phyloP scores from a whole-genome alignment of 2,113 vertebrate species.

The Oreamnos americanus region DNA sequence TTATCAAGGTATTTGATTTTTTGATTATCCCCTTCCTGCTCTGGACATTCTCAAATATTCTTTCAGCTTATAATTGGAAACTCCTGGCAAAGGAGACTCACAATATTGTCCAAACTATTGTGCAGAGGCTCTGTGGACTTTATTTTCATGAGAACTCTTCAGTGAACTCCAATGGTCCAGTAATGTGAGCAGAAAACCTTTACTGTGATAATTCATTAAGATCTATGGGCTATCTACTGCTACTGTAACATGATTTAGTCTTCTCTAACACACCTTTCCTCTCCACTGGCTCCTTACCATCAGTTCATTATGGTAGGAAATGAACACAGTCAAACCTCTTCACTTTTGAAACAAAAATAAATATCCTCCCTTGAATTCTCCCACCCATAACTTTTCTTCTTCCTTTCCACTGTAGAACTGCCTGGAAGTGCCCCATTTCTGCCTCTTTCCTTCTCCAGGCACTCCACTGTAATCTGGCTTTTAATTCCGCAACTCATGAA shows the following conservation, averaged over 20 bases:
- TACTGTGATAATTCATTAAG: neutral
- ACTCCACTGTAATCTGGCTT: neutral
- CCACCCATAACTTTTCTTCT: neutral
- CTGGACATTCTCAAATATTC: neutral
- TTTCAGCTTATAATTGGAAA: neutral
- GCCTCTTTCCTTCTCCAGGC: neutral
- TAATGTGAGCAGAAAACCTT: neutral
- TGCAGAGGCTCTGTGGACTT: neutral
- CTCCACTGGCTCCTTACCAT: neutral
- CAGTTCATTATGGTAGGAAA: neutral
- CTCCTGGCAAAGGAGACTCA: neutral
- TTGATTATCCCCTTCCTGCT: neutral
- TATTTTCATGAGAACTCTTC: neutral
- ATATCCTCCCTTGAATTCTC: neutral
- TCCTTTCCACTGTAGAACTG: neutral
- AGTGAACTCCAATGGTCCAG: neutral
- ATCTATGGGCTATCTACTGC: neutral
- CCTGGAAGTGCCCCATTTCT: neutral
- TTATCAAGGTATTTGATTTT: neutral
- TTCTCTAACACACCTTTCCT: neutral
- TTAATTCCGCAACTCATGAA: neutral
- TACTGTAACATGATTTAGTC: neutral
- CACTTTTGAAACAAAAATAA: neutral
- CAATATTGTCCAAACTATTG: neutral
- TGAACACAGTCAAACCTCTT: neutral